phyloP scores from a whole-genome alignment of 2,888 invertebrate genomes.

The Eupithecia subumbrata region DNA sequence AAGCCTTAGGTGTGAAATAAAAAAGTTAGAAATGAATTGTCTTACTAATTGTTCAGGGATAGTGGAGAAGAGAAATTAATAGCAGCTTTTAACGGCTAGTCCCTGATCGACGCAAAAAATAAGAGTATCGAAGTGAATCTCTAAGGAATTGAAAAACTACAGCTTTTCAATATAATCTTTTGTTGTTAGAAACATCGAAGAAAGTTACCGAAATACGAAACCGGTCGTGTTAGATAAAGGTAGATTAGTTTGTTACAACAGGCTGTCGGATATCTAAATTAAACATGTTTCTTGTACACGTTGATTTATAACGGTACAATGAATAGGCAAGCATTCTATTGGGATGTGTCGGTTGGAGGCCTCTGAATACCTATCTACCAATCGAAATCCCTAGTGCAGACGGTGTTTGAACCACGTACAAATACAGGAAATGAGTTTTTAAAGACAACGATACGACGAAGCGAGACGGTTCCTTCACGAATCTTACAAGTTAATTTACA shows the following conservation, averaged over 20 bases:
- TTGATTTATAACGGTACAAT: conserved; percentile 67
- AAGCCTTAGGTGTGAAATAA: conserved; percentile 43
- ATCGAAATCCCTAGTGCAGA: conserved; percentile 58
- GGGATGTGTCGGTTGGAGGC: conserved; percentile 55
- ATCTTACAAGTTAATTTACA: background rate
- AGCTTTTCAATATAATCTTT: background rate
- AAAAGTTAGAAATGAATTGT: conserved; percentile 33
- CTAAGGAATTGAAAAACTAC: conserved; percentile 1
- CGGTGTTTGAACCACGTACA: conserved; percentile 41
- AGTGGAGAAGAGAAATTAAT: conserved; percentile 11
- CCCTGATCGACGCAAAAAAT: background rate
- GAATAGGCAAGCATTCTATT: conserved; percentile 61
- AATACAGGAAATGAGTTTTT: conserved; percentile 12
- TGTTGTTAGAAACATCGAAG: background rate
- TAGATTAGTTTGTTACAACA: conserved; percentile 42
- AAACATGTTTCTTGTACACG: conserved; percentile 53
- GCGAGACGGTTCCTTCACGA: background rate
- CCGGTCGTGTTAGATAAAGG: conserved; percentile 33
- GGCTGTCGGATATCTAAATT: conserved; percentile 49
- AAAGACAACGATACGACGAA: conserved; percentile 29
- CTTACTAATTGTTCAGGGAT: conserved; percentile 19
- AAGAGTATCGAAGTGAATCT: background rate
- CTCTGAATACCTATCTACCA: conserved; percentile 62
- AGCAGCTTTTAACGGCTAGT: conserved; percentile 19
- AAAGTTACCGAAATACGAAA: conserved; percentile 15